Conservation (phyloP, 1,140 invertebrate species). For the Hyphantria cunea region DNA sequence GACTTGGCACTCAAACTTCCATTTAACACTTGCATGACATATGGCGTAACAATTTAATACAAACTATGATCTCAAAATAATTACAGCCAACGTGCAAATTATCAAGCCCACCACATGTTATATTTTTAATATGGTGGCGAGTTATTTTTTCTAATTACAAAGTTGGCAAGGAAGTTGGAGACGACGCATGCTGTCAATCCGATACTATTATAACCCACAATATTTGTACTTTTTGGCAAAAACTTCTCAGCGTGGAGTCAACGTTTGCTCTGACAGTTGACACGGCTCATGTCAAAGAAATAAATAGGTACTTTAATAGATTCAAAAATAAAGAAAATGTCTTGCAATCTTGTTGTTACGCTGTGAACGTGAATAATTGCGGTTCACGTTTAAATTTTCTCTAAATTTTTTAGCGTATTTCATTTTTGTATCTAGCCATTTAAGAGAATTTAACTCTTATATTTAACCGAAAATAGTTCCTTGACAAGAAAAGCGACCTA, state of each 20-base stretch:
- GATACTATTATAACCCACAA: slow-evolving; percentile 68
- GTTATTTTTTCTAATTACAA: slow-evolving; percentile 75
- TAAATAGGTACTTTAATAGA: slow-evolving; percentile 60
- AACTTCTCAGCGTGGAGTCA: slow-evolving; percentile 68
- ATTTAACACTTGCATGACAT: slow-evolving; percentile 36
- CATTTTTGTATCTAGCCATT: slow-evolving; percentile 21
- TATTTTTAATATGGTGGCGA: slow-evolving; percentile 42
- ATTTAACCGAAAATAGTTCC: too few relatives aligned
- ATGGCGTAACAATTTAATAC: slow-evolving; percentile 38
- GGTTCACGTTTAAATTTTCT: slow-evolving; percentile 32
- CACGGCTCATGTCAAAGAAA: slow-evolving; percentile 68
- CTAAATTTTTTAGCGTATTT: slow-evolving; percentile 8
- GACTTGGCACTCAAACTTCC: neutral
- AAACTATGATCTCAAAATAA: slow-evolving; percentile 45
- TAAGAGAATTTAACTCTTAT: neutral
- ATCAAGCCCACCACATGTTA: slow-evolving; percentile 30
- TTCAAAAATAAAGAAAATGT: slow-evolving; percentile 60
- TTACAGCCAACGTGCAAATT: slow-evolving; percentile 37
- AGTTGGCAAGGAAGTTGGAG: slow-evolving; percentile 71
- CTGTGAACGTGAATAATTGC: slow-evolving; percentile 61
- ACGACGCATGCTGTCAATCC: slow-evolving; percentile 65
- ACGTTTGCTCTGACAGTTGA: slow-evolving; percentile 73
- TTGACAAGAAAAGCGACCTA: slow-evolving; percentile 19
- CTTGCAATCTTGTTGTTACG: slow-evolving; percentile 57
- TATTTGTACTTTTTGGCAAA: slow-evolving; percentile 72